Percentiles rank a stretch among this genome's conserved stretches.
phyloP scores from a whole-genome alignment of 2,113 vertebrate species.

The Dromas ardeola region DNA sequence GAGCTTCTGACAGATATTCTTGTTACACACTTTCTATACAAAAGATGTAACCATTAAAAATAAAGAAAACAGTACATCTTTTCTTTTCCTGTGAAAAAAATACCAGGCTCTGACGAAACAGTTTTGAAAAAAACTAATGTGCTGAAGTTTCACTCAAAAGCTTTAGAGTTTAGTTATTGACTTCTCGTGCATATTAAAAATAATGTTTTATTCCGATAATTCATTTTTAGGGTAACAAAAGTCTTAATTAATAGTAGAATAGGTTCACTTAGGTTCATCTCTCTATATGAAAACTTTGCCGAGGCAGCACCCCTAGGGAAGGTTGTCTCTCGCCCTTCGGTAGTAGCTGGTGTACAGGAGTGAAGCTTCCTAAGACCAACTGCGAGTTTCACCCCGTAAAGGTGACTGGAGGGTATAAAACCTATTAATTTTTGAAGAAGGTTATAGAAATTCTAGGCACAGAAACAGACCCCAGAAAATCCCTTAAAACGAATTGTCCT shows the following conservation, averaged over 20 bases:
- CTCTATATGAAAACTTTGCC: background rate
- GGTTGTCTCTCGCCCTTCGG: background rate
- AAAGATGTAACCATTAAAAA: background rate
- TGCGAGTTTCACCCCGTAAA: background rate
- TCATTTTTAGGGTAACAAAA: background rate
- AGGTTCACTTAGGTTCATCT: background rate
- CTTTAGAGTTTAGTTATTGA: background rate
- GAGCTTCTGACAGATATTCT: background rate
- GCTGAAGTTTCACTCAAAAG: background rate
- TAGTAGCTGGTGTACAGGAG: background rate
- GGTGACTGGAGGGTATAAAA: background rate
- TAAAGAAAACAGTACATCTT: background rate
- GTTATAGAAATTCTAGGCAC: background rate
- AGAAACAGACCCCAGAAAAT: background rate
- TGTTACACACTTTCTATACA: background rate
- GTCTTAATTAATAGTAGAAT: background rate
- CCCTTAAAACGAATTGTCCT: background rate
- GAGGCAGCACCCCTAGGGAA: background rate
- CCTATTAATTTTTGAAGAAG: background rate
- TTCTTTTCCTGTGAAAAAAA: background rate
- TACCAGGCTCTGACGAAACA: background rate
- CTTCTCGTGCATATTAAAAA: background rate
- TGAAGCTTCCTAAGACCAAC: background rate
- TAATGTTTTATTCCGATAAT: background rate
- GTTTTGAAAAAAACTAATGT: background rate